Percentiles rank a stretch among this genome's conserved stretches.
These are phyloP conservation scores for Drosophila robusta DNA, from an alignment of 2,888 invertebrate species.

Conservation along the genomic window DNA sequence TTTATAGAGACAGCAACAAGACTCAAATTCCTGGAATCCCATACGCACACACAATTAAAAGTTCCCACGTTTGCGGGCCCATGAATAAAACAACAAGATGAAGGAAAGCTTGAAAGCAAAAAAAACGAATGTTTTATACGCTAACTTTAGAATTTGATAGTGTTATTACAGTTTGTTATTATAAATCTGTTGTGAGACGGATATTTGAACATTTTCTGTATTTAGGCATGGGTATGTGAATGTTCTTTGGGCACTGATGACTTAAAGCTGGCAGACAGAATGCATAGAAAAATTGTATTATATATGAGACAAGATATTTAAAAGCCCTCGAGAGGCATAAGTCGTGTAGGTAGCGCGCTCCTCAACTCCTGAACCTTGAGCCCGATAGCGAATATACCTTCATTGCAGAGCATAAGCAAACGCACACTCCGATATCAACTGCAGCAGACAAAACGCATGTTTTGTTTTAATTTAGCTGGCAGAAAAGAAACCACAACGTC, in stretches of 20 bases:
- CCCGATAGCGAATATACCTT: slow-evolving; percentile 13
- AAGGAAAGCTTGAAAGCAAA: not conserved
- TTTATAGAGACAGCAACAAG: slow-evolving; percentile 32
- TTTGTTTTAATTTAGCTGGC: slow-evolving; percentile 74
- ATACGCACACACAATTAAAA: slow-evolving; percentile 74
- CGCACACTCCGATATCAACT: slow-evolving; percentile 51
- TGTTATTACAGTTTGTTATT: too few relatives aligned
- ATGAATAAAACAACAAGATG: slow-evolving; percentile 71
- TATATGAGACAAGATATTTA: too few relatives aligned
- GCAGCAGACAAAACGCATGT: slow-evolving; percentile 74
- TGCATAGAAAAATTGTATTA: too few relatives aligned
- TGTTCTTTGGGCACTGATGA: too few relatives aligned
- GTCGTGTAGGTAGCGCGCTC: too few relatives aligned
- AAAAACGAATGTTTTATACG: slow-evolving; percentile 15
- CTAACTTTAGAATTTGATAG: slow-evolving; percentile 1
- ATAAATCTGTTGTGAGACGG: too few relatives aligned
- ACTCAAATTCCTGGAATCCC: slow-evolving; percentile 61
- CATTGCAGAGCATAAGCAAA: not conserved
- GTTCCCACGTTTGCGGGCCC: slow-evolving; percentile 67
- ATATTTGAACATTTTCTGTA: too few relatives aligned
- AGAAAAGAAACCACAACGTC: slow-evolving; percentile 41
- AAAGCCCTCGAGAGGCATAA: too few relatives aligned
- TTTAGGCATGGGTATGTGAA: too few relatives aligned
- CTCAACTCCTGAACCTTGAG: too few relatives aligned
- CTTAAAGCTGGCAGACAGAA: too few relatives aligned